A percentile compares a stretch with the other conserved stretches of the same genome.
These are phyloP conservation scores for Molothrus ater DNA, from an alignment of 2,797 vertebrate genomes.

Conservation along the genomic window DNA sequence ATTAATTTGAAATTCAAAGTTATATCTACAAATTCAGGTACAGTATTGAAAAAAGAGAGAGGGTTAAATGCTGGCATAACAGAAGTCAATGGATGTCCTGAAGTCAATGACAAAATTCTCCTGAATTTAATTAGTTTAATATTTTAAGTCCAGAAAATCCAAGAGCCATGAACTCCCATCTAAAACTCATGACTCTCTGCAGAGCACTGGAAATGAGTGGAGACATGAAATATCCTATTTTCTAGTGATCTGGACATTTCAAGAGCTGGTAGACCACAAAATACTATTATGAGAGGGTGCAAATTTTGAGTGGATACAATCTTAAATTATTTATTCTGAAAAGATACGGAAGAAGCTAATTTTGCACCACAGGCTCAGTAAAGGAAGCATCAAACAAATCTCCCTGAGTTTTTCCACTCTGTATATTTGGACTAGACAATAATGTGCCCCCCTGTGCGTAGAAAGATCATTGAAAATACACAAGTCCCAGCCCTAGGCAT, in stretches of 20 bases:
- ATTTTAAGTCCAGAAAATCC: background rate
- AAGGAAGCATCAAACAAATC: background rate
- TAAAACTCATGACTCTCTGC: rapidly evolving
- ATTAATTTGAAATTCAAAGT: background rate
- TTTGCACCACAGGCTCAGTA: background rate
- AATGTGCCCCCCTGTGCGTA: background rate
- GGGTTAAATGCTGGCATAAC: background rate
- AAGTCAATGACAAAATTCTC: background rate
- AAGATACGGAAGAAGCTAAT: background rate
- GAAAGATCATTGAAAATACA: background rate
- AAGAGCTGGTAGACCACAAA: background rate
- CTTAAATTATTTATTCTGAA: background rate
- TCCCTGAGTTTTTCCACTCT: background rate
- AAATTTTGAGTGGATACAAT: background rate
- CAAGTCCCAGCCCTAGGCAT: background rate
- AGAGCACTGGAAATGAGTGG: background rate
- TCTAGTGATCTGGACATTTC: background rate
- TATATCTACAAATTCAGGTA: background rate
- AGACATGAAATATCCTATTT: background rate
- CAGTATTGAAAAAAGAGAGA: background rate
- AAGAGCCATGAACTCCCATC: background rate
- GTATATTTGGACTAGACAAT: background rate
- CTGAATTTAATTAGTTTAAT: background rate
- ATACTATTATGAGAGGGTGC: background rate
- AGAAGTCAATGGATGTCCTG: background rate